phyloP scores from a whole-genome alignment of 2,888 invertebrate genomes.

The Sisyra nigra region DNA sequence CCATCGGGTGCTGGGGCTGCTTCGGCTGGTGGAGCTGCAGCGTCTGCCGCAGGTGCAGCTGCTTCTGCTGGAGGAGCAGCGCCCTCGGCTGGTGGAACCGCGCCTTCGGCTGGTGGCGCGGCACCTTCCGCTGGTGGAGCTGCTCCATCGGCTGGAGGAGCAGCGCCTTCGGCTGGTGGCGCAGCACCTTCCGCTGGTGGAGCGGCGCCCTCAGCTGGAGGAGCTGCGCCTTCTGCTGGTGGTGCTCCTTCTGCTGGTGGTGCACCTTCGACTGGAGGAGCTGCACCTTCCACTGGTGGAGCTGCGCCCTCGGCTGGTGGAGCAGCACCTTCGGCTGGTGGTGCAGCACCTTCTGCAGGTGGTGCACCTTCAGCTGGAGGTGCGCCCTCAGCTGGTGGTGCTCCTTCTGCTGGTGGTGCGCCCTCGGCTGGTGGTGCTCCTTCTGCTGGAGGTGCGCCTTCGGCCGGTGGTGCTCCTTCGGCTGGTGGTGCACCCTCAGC shows the following conservation, averaged over 20 bases:
- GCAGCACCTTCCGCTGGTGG: constrained; percentile 14
- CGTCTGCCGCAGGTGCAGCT: constrained; percentile 16
- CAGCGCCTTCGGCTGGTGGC: constrained; percentile 16
- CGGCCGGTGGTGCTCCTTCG: constrained; percentile 21
- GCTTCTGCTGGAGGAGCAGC: constrained; percentile 15
- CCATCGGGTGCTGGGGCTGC: constrained; percentile 17
- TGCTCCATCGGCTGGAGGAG: constrained; percentile 15
- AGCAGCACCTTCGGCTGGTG: constrained; percentile 15
- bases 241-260: constrained; percentile 18
- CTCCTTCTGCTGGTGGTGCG: constrained; percentile 19
- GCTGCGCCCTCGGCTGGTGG: constrained; percentile 11
- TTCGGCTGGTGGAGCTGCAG: constrained; percentile 14
- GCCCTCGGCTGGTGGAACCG: constrained; percentile 14
- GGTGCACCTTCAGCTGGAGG: constrained; percentile 20
- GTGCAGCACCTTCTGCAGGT: constrained; percentile 20
- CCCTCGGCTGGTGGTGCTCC: constrained; percentile 15
- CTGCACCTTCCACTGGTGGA: constrained; percentile 15
- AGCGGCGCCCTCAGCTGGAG: constrained; percentile 17
- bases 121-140: constrained; percentile 19
- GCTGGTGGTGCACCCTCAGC: constrained; percentile 20
- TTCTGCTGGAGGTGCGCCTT: constrained; percentile 15
- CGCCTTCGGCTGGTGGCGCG: constrained; percentile 10
- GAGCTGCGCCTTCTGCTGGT: constrained; percentile 16
- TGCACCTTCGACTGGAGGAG: constrained; percentile 14
- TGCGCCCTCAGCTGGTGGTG: constrained; percentile 15